A percentile compares a stretch with the other conserved stretches of the same genome.
Evolutionary conservation across 2,888 invertebrate genomes (phyloP).

Genomic region (Pseudoips prasinana): DNA sequence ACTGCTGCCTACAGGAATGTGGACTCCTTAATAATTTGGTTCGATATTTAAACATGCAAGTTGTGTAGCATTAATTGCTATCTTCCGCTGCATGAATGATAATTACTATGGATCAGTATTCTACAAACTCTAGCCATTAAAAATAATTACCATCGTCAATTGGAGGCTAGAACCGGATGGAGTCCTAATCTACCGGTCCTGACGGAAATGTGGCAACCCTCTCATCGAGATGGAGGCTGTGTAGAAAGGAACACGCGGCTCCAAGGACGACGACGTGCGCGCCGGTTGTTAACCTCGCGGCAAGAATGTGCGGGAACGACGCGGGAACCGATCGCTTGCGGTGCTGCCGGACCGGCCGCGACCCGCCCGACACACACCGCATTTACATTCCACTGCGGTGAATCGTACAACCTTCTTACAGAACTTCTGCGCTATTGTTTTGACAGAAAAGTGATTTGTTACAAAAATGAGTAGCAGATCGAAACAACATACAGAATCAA

Average conservation of each 20-base stretch:
- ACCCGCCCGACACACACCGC: slow-evolving; percentile 31
- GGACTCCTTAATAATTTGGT: no score
- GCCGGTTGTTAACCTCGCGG: slow-evolving; percentile 74
- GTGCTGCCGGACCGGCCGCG: slow-evolving; percentile 49
- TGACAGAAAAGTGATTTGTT: no score
- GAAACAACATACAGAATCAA: no score
- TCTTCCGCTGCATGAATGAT: no score
- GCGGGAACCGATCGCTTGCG: slow-evolving; percentile 54
- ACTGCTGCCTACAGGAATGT: no score
- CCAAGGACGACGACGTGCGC: slow-evolving; percentile 69
- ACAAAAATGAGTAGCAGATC: no score
- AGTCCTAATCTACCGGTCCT: slow-evolving; percentile 14
- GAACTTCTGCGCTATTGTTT: no score
- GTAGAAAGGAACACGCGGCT: slow-evolving; percentile 69
- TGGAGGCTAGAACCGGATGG: slow-evolving; percentile 18
- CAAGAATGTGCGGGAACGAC: slow-evolving; percentile 63
- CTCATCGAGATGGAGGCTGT: slow-evolving; percentile 39
- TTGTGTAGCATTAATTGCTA: no score
- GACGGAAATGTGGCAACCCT: slow-evolving; percentile 35
- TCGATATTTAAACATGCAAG: no score
- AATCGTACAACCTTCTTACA: slow-evolving; percentile 21
- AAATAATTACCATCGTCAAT: slow-evolving; percentile 20
- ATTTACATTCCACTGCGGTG: slow-evolving; percentile 34
- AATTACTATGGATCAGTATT: no score
- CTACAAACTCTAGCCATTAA: neutral